A percentile compares a stretch with the other conserved stretches of the same genome.
These are phyloP conservation scores for Oreortyx pictus DNA, from an alignment of 2,797 vertebrate species.

Conservation along the genomic window DNA sequence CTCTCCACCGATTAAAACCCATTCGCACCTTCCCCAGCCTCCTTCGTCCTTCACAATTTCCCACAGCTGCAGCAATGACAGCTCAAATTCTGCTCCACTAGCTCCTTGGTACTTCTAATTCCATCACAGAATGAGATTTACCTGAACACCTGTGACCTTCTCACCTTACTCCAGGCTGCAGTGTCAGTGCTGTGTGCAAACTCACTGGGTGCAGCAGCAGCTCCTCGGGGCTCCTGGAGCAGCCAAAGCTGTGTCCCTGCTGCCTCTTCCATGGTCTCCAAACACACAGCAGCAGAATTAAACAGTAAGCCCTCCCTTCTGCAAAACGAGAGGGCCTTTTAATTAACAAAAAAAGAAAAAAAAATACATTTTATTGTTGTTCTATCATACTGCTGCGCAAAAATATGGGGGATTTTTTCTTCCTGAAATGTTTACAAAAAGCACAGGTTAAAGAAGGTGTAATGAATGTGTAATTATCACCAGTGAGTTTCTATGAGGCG, in stretches of 20 bases:
- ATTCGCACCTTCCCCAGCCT: not conserved
- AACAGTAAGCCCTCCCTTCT: not conserved
- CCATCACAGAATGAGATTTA: not conserved
- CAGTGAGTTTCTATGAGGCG: not conserved
- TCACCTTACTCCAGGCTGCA: not conserved
- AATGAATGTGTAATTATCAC: not conserved
- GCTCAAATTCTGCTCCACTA: not conserved
- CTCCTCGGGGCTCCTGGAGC: too few relatives aligned
- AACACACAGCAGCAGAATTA: not conserved
- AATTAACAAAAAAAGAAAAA: constrained; percentile 11
- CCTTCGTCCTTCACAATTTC: not conserved
- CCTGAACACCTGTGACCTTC: not conserved
- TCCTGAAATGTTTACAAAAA: constrained; percentile 56
- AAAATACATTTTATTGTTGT: constrained; percentile 42
- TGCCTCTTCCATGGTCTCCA: rapidly evolving
- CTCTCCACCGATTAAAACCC: not conserved
- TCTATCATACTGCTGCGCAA: constrained; percentile 41
- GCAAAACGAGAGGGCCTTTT: not conserved
- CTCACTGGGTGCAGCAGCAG: not conserved
- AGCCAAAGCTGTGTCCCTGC: not conserved
- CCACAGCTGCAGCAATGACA: not conserved
- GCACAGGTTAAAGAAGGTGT: not conserved
- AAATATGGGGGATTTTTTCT: constrained; percentile 48
- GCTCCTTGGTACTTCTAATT: not conserved
- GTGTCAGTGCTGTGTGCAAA: not conserved